phyloP scores from a whole-genome alignment of 1,140 invertebrate genomes.

The Heliothis virescens region DNA sequence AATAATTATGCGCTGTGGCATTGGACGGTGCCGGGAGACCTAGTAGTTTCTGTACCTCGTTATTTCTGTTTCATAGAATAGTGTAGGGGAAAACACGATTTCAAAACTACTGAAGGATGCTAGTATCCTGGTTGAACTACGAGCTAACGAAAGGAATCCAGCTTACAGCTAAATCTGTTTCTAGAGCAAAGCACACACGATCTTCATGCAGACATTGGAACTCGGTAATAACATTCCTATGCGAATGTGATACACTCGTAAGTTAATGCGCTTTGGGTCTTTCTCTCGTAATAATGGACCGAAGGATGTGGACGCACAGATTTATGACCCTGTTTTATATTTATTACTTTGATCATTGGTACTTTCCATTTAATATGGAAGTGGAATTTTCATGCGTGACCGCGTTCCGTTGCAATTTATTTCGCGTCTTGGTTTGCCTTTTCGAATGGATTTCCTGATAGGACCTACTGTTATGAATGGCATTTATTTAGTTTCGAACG shows the following conservation, averaged over 20 bases:
- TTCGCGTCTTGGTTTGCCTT: constrained; percentile 25
- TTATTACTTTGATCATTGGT: constrained; percentile 48
- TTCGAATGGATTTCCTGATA: constrained; percentile 25
- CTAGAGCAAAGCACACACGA: constrained; percentile 20
- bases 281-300: constrained; percentile 59
- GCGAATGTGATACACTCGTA: constrained; percentile 44
- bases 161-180: constrained; percentile 23
- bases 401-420: constrained; percentile 36
- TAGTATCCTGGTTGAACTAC: background rate
- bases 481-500: background rate
- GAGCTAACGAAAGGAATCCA: constrained; percentile 35
- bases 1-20: constrained; percentile 19
- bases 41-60: background rate
- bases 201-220: constrained; percentile 18
- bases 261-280: constrained; percentile 61
- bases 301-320: constrained; percentile 50
- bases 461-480: constrained; percentile 22
- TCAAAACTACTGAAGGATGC: background rate
- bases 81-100: background rate
- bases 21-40: background rate
- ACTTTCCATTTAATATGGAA: constrained; percentile 39
- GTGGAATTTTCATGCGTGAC: constrained; percentile 38
- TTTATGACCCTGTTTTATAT: constrained; percentile 52
- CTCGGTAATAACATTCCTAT: constrained; percentile 37
- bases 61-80: constrained; percentile 14